A percentile compares a stretch with the other conserved stretches of the same genome.
These are phyloP conservation scores for Eucidaris tribuloides DNA, from an alignment of 35 echinoderm and acorn worm genomes.

Conservation along the genomic window DNA sequence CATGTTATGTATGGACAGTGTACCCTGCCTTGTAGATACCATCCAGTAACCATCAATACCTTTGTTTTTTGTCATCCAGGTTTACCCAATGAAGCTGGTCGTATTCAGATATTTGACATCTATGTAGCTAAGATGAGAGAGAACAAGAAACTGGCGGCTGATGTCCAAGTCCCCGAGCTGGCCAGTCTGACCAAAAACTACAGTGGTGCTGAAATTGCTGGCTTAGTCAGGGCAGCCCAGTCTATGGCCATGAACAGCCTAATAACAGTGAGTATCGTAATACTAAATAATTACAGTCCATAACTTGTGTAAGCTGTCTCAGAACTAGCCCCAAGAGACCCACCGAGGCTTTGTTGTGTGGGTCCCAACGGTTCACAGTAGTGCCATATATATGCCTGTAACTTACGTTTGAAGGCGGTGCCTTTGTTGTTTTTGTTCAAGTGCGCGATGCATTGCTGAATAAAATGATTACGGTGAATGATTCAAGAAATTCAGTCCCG, in stretches of 20 bases:
- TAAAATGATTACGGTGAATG: too few relatives aligned
- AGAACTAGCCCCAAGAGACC: too few relatives aligned
- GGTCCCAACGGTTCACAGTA: too few relatives aligned
- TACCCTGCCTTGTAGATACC: neutral
- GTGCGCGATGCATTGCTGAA: too few relatives aligned
- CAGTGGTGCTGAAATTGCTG: conserved; percentile 98
- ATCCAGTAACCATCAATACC: neutral
- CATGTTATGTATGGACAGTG: neutral
- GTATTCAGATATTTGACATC: conserved; percentile 97
- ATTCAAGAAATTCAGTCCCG: too few relatives aligned
- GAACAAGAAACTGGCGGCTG: conserved; percentile 68
- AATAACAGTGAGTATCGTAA: conserved; percentile 75
- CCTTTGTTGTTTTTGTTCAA: too few relatives aligned
- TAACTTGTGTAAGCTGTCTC: too few relatives aligned
- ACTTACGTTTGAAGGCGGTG: too few relatives aligned
- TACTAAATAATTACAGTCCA: too few relatives aligned
- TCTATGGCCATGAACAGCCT: conserved; percentile 98
- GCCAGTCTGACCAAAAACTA: conserved; percentile 88
- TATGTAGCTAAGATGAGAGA: conserved; percentile 87
- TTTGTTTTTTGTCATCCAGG: conserved; percentile 36
- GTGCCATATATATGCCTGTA: too few relatives aligned
- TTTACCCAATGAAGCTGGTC: conserved; percentile 85
- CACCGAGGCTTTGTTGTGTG: too few relatives aligned
- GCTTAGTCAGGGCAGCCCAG: conserved; percentile 88
- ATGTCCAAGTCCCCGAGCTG: conserved; percentile 69